Evolutionary conservation across 2,888 invertebrate species (phyloP).

Genomic region (Drosophila phalerata): DNA sequence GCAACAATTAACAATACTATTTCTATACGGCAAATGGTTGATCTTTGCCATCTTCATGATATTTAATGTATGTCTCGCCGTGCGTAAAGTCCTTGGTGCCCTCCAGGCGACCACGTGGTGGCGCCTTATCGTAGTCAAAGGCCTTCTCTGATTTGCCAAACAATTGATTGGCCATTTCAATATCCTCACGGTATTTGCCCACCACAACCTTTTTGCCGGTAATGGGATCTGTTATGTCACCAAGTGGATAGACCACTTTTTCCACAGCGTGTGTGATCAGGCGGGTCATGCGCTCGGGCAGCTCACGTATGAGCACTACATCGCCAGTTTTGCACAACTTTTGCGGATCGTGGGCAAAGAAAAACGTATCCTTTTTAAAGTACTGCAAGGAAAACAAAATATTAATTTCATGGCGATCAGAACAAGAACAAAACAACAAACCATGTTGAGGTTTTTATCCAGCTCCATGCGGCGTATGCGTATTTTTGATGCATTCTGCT

Average conservation of each 20-base stretch:
- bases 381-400: conserved; percentile 87
- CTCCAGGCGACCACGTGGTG: conserved; percentile 92
- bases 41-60: conserved; percentile 91
- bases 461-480: conserved; percentile 91
- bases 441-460: conserved; percentile 92
- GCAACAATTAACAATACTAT: conserved; percentile 1
- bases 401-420: background rate
- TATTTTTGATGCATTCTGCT: conserved; percentile 92
- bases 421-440: conserved; percentile 78
- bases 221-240: conserved; percentile 94
- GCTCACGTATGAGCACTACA: conserved; percentile 91
- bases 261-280: conserved; percentile 92
- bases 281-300: conserved; percentile 90
- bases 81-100: conserved; percentile 93
- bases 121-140: conserved; percentile 92
- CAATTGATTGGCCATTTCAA: conserved; percentile 89
- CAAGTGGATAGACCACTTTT: conserved; percentile 92
- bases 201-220: conserved; percentile 92
- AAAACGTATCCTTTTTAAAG: conserved; percentile 90
- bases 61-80: conserved; percentile 91
- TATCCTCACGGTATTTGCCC: conserved; percentile 90
- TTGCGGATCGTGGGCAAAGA: conserved; percentile 92
- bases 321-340: conserved; percentile 93
- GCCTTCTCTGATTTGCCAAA: conserved; percentile 90
- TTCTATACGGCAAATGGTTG: conserved; percentile 89